These are phyloP conservation scores for Redunca redunca DNA, from an alignment of 2,113 vertebrate genomes.

Conservation along the genomic window DNA sequence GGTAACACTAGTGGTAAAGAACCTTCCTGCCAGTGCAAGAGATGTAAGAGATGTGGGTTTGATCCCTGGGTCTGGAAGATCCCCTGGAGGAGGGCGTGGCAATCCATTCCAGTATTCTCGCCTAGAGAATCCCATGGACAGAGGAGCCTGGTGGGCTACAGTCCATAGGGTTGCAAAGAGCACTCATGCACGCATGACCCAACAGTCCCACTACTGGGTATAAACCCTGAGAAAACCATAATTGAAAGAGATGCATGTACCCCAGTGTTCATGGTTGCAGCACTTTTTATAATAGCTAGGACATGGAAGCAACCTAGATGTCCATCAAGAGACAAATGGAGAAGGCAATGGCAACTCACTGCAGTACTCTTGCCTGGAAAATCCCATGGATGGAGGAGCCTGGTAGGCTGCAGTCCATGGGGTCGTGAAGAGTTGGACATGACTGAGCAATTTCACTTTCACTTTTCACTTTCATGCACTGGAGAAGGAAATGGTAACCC, in stretches of 20 bases:
- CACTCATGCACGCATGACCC: background rate
- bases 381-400: background rate
- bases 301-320: background rate
- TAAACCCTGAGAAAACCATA: background rate
- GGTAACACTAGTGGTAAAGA: background rate
- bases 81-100: background rate
- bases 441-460: background rate
- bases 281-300: background rate
- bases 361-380: background rate
- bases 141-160: accelerated
- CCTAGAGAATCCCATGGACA: background rate
- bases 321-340: background rate
- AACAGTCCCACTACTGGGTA: background rate
- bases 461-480: background rate
- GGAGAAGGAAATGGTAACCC: background rate
- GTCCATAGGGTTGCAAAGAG: background rate
- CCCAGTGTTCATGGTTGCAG: background rate
- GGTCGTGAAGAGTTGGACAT: accelerated
- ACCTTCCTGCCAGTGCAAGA: background rate
- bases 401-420: background rate
- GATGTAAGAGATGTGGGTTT: background rate
- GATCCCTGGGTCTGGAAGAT: background rate
- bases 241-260: background rate
- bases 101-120: background rate
- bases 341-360: background rate